These are phyloP conservation scores for Embidobia sp. DNA, from an alignment of 2,888 invertebrate genomes.

Conservation along the genomic window DNA sequence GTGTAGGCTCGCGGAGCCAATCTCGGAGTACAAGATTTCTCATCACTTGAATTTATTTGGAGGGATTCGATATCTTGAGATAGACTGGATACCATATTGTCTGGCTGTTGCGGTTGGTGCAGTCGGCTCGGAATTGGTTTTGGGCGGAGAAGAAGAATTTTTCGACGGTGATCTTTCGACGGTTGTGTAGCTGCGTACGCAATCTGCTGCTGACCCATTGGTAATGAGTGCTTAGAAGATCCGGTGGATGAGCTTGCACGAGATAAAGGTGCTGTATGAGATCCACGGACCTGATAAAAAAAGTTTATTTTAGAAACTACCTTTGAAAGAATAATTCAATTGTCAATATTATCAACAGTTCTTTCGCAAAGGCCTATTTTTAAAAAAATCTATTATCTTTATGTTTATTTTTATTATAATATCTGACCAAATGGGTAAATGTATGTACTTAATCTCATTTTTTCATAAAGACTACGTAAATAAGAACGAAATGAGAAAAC, in stretches of 20 bases:
- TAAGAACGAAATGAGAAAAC: no score
- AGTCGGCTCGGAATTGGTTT: slow-evolving; percentile 84
- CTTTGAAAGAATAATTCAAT: no score
- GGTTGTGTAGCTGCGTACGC: slow-evolving; percentile 68
- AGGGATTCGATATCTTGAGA: slow-evolving; percentile 79
- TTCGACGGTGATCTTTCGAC: slow-evolving; percentile 81
- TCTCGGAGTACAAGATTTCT: slow-evolving; percentile 79
- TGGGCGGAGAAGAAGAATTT: slow-evolving; percentile 81
- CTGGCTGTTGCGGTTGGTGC: slow-evolving; percentile 74
- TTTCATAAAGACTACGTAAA: no score
- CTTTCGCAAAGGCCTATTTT: no score
- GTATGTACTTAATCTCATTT: no score
- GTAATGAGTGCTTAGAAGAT: slow-evolving; percentile 71
- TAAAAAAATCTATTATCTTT: no score
- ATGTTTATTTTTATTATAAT: no score
- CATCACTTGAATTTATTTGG: slow-evolving; percentile 78
- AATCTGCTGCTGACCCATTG: slow-evolving; percentile 64
- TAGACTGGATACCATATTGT: slow-evolving; percentile 75
- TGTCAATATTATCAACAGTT: no score
- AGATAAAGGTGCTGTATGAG: slow-evolving; percentile 69
- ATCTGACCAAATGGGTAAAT: no score
- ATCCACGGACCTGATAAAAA: slow-evolving; percentile 54
- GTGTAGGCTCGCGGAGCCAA: slow-evolving; percentile 88
- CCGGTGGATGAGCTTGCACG: slow-evolving; percentile 77
- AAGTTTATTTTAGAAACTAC: no score